Percentiles rank a stretch among this genome's conserved stretches.
Evolutionary conservation across 2,113 vertebrate genomes (phyloP).

Genomic region (Dinomys branickii): DNA sequence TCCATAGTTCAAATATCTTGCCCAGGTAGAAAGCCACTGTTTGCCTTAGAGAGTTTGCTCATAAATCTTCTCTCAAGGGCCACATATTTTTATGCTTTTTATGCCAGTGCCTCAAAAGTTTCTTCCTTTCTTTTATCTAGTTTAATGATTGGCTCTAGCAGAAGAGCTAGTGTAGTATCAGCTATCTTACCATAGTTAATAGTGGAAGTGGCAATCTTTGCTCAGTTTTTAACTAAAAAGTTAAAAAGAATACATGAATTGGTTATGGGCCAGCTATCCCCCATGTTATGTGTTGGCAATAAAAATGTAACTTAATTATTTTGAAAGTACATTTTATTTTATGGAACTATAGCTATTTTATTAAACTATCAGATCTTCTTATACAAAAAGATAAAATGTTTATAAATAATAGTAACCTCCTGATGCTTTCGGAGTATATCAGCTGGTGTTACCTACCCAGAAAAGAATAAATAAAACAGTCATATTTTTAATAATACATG

Average conservation of each 20-base stretch:
- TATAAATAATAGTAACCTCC: slow-evolving; percentile 62
- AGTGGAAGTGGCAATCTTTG: background rate
- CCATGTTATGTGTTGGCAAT: background rate
- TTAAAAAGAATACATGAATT: background rate
- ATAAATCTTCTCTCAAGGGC: background rate
- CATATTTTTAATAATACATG: slow-evolving; percentile 78
- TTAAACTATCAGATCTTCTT: background rate
- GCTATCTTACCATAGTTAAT: background rate
- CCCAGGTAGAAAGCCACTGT: background rate
- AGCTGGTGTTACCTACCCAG: slow-evolving; percentile 66
- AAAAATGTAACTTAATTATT: slow-evolving; percentile 44
- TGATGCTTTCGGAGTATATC: slow-evolving; percentile 57
- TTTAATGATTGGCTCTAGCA: background rate
- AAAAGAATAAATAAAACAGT: slow-evolving; percentile 72
- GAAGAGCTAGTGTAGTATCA: background rate
- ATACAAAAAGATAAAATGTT: slow-evolving; percentile 51
- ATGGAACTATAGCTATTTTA: background rate
- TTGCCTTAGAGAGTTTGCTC: background rate
- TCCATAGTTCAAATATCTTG: background rate
- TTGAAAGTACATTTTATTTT: slow-evolving; percentile 47
- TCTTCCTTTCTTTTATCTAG: background rate
- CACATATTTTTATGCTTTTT: background rate
- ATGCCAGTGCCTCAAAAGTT: background rate
- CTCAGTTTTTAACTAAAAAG: slow-evolving; percentile 50
- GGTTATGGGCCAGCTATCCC: background rate